These are phyloP conservation scores for Lasiommata megera DNA, from an alignment of 2,888 invertebrate genomes.

Conservation along the genomic window DNA sequence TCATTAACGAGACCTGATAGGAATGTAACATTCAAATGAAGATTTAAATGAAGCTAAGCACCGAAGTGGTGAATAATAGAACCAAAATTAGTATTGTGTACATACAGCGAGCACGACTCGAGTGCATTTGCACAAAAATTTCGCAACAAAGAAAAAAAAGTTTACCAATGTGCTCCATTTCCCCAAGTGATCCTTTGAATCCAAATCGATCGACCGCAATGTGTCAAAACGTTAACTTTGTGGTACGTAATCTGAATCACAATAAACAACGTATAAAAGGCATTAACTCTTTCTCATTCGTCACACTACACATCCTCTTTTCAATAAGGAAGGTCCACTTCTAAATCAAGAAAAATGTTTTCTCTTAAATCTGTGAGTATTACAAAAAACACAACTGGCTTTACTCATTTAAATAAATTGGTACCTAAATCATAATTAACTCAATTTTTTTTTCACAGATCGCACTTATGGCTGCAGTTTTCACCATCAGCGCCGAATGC, in stretches of 20 bases:
- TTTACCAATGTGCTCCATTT: slow-evolving; percentile 77
- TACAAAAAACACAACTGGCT: not conserved
- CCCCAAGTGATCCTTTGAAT: slow-evolving; percentile 67
- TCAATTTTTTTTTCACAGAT: slow-evolving; percentile 49
- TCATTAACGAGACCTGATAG: not conserved
- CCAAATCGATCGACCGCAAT: slow-evolving; percentile 69
- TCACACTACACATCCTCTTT: slow-evolving; percentile 70
- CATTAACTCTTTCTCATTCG: slow-evolving; percentile 50
- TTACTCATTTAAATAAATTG: not conserved
- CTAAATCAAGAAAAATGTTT: slow-evolving; percentile 70
- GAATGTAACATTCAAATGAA: not conserved
- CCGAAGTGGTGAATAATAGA: not conserved
- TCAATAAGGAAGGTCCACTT: slow-evolving; percentile 68
- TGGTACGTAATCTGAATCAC: slow-evolving; percentile 67
- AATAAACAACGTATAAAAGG: slow-evolving; percentile 74
- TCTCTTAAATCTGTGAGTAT: slow-evolving; percentile 74
- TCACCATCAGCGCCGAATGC: slow-evolving; percentile 57
- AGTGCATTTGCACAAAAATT: slow-evolving; percentile 45
- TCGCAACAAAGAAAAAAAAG: slow-evolving; percentile 57
- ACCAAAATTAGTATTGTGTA: slow-evolving; percentile 24
- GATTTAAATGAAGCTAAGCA: not conserved
- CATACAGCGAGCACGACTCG: slow-evolving; percentile 23
- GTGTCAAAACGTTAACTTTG: slow-evolving; percentile 66
- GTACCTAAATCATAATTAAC: not conserved
- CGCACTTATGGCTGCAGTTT: slow-evolving; percentile 67